Evolutionary conservation across 2,888 invertebrate species (phyloP), one percentile per base, ranked within the genome.

Genomic region (Leucophenga maculata): DNA sequence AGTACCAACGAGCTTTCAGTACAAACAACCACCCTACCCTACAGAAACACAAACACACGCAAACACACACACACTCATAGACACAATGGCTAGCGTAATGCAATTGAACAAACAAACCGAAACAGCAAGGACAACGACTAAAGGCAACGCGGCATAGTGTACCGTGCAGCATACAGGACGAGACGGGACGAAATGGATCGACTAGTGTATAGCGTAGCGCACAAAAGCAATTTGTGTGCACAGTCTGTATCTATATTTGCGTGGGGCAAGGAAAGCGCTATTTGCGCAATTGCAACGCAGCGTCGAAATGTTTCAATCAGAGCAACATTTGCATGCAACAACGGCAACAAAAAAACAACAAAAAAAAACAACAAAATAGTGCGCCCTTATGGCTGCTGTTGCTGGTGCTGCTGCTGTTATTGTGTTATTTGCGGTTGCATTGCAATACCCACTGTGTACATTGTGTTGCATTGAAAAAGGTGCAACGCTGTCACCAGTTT

Each of bases 201-300:
- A 39, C 39, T 39, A 11, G 18, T 26, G 1, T 22, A 22, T n/a
- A 18, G 39, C 8, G 8, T 11, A 39, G 11, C 8, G 39, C 39
- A 39, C 39, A 39, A 39, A 39, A 39, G 39, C 39, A 39, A 39
- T 39, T 39, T 65, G 65, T 54, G 32, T n/a, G 54, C 39, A 14
- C 52, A 39, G 65, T 52, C 31, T 65, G 31, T 60, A 32, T 67
- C 46, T 65, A 46, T 55, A 39, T 65, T 52, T 65, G 65, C 39
- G 16, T 39, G 32, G 18, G 62, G 39, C 3, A 39, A 39, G 8
- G 39, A 8, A 39, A 39, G 8, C 22, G 18, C 46, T 64, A 46
- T 31, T 26, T 59, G 32, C 32, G 26, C 26, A 44, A 60, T 60
- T n/a, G 44, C n/a, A 64, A 20, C 46, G 20, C 48, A 64, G 62